Conservation (phyloP, 2,888 invertebrate genomes). For the Tetranychus truncatus region DNA sequence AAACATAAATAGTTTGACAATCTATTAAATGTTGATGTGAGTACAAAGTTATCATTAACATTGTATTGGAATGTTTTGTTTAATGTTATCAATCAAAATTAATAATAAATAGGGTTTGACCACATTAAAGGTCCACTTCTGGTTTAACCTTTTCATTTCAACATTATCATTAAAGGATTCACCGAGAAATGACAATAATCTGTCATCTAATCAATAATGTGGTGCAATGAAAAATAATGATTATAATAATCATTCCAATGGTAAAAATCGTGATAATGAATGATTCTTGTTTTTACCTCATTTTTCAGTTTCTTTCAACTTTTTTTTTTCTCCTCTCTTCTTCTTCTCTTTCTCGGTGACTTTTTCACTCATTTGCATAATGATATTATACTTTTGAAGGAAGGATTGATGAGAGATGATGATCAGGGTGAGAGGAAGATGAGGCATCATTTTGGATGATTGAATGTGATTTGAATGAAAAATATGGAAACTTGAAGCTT, state of each 20-base stretch:
- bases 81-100: slow-evolving; percentile 1
- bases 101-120: slow-evolving; percentile 1
- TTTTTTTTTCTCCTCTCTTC: too few species aligned
- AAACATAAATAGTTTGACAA: background rate
- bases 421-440: too few species aligned
- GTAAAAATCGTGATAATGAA: background rate
- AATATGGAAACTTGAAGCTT: too few species aligned
- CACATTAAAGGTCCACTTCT: background rate
- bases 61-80: background rate
- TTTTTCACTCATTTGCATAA: too few species aligned
- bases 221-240: background rate
- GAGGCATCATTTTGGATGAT: too few species aligned
- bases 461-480: too few species aligned
- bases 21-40: background rate
- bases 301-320: too few species aligned
- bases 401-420: too few species aligned
- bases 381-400: too few species aligned
- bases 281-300: background rate
- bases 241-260: background rate
- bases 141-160: background rate
- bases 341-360: too few species aligned
- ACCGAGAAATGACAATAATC: background rate
- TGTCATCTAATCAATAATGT: background rate
- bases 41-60: background rate
- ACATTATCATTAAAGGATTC: background rate